Base-by-base conservation (phyloP, 2,797 vertebrate genomes). In the Ceryle rudis region DNA sequence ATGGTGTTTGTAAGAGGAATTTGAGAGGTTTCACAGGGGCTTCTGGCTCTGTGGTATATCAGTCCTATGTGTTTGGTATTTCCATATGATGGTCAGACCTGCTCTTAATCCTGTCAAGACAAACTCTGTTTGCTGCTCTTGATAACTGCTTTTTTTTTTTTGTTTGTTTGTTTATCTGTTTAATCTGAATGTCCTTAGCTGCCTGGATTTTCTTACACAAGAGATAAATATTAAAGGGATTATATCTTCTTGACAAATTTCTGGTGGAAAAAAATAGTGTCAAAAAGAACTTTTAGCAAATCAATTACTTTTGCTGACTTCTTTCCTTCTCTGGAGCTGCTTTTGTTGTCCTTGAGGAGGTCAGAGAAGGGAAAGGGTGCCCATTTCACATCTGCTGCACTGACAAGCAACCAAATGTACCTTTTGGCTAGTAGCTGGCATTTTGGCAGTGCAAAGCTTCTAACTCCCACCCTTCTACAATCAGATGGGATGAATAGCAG, bases 371-470 rank as follows among this genome's bases (percentile, higher is more conserved):
- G 77, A 78, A 84, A 77, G 57, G 84, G 93, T 95, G 91, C 91
- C 78, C 95, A 64, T 94, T 97, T 93, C 92, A 94, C 96, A 97
- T 97, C 97, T 98, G 97, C 95, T 97, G 54, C 62, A 58, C 96
- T 97, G 97, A 97, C 94, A 97, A 95, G 95, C 86, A 92, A 97
- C 96, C 97, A 97, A 97, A 95, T 96, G 80, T 96, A 90, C 87
- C 89, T 75, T 92, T 97, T 97, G 94, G 92, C 92, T 94, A 42
- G 90, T 82, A 81, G 91, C 80, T 95, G 87, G 55, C 65, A 29
- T 86, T 96, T 89, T 96, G 90, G 96, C 95, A 95, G 89, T 3
- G 2, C 60, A 72, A 67, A 86, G 82, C 93, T 88, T 94, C 75
- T 70, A 91, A 11, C 75, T 94, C 91, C 92, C 55, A 91, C 64